phyloP scores from a whole-genome alignment of 2,888 invertebrate genomes.

The Drosophila borborema region DNA sequence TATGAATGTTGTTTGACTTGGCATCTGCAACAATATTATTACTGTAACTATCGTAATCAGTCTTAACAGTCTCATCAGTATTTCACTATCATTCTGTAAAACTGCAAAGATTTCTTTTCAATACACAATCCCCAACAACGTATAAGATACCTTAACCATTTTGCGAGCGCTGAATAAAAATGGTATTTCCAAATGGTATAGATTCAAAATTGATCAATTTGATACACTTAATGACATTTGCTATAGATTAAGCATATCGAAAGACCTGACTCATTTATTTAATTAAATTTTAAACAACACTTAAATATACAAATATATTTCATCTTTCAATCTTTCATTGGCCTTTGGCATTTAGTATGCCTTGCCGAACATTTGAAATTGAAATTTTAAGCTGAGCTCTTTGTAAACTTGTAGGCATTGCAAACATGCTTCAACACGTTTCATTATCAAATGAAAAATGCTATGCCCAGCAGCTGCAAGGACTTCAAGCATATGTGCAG shows the following conservation, averaged over 20 bases:
- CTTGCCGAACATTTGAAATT: neutral
- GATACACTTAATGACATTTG: neutral
- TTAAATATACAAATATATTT: neutral
- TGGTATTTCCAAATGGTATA: neutral
- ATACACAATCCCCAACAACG: neutral
- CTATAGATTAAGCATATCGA: no score
- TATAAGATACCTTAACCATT: neutral
- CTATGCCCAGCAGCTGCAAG: constrained; percentile 38
- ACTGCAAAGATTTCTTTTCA: no score
- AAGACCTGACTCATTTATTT: neutral
- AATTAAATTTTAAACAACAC: neutral
- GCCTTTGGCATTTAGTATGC: neutral
- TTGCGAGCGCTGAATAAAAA: neutral
- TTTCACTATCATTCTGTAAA: no score
- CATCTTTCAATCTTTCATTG: no score
- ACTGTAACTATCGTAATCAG: no score
- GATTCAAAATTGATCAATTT: neutral
- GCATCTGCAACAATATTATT: no score
- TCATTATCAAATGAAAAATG: constrained; percentile 52
- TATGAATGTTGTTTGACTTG: no score
- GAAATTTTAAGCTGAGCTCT: neutral
- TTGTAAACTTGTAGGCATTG: neutral
- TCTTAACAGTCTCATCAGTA: no score
- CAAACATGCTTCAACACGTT: neutral
- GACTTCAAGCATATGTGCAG: constrained; percentile 56